Conservation (phyloP, 2,113 vertebrate species). For the Neopipo cinnamomea region DNA sequence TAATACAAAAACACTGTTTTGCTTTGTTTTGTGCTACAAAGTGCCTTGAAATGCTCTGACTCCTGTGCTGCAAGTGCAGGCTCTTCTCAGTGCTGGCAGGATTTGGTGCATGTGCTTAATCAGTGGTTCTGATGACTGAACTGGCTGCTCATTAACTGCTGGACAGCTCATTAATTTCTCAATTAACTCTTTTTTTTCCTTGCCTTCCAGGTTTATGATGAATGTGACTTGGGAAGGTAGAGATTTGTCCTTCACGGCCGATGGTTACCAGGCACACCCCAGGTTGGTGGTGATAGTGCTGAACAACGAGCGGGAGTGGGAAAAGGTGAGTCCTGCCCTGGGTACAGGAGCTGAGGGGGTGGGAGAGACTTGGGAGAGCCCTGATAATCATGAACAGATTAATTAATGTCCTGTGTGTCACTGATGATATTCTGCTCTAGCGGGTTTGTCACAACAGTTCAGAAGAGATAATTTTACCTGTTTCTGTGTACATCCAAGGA, state of each 20-base stretch:
- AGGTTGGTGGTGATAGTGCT: slow-evolving; percentile 94
- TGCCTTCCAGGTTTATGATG: slow-evolving; percentile 92
- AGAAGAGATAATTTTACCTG: background rate
- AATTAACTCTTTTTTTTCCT: slow-evolving; percentile 16
- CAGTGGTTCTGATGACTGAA: background rate
- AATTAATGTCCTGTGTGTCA: accelerated
- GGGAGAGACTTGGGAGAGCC: background rate
- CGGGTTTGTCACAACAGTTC: background rate
- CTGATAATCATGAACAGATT: background rate
- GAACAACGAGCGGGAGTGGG: slow-evolving; percentile 94
- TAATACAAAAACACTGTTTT: background rate
- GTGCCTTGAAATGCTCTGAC: background rate
- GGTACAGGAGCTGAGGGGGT: accelerated
- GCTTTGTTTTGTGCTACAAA: background rate
- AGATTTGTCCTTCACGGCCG: slow-evolving; percentile 96
- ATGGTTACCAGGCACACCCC: slow-evolving; percentile 93
- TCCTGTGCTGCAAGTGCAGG: background rate
- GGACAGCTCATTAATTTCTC: slow-evolving; percentile 58
- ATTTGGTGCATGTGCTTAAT: background rate
- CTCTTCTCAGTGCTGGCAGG: background rate
- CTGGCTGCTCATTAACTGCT: slow-evolving; percentile 24
- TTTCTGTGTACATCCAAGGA: background rate
- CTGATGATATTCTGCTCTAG: background rate
- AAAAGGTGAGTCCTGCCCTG: slow-evolving; percentile 83
- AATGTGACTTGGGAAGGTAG: slow-evolving; percentile 96